A percentile compares a stretch with the other conserved stretches of the same genome.
These are phyloP conservation scores for Sphinx pinastri DNA, from an alignment of 2,888 invertebrate species.

Conservation along the genomic window DNA sequence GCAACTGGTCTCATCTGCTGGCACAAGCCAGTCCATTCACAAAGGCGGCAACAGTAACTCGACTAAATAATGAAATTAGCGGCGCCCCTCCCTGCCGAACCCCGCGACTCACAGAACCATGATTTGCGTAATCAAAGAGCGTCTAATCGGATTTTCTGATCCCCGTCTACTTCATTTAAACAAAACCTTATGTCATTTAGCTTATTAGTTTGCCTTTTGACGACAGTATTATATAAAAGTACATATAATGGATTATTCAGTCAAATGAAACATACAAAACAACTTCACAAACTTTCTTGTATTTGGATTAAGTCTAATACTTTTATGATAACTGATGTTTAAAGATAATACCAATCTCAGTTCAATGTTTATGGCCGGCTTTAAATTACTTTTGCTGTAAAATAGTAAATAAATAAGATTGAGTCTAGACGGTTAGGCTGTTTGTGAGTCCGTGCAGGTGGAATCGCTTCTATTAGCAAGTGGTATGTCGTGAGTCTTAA, in stretches of 20 bases:
- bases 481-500: too few species aligned
- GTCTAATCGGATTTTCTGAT: conserved; percentile 57
- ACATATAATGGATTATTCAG: background rate
- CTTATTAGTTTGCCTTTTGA: conserved; percentile 18
- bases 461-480: too few species aligned
- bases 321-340: too few species aligned
- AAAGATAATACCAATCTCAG: too few species aligned
- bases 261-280: too few species aligned
- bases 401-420: too few species aligned
- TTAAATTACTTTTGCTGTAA: too few species aligned
- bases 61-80: conserved; percentile 66
- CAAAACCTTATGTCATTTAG: conserved; percentile 29
- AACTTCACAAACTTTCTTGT: too few species aligned
- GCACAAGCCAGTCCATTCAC: background rate
- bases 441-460: too few species aligned
- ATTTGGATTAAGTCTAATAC: too few species aligned
- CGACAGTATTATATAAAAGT: background rate
- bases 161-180: conserved; percentile 42
- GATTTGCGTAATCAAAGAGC: conserved; percentile 78
- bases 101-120: conserved; percentile 60
- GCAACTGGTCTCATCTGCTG: background rate
- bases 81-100: conserved; percentile 33
- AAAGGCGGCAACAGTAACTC: conserved; percentile 40
- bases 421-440: too few species aligned
- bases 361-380: too few species aligned